phyloP scores from a whole-genome alignment of 2,797 vertebrate species.

The Setipinna tenuifilis region DNA sequence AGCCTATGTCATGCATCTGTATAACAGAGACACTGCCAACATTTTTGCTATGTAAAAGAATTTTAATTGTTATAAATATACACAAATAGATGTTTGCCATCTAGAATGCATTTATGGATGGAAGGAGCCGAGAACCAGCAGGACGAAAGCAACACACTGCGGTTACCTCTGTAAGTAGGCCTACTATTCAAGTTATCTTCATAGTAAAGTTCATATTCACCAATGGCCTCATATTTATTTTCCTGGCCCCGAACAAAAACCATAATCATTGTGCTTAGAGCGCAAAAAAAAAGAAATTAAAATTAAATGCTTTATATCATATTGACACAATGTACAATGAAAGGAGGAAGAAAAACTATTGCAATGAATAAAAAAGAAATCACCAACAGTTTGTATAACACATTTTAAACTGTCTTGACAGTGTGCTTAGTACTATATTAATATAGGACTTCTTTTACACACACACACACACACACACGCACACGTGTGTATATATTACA shows the following conservation, averaged over 20 bases:
- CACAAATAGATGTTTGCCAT: constrained; percentile 1
- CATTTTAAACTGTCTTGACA: constrained; percentile 82
- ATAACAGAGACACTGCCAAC: not conserved
- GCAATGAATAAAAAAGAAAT: constrained; percentile 76
- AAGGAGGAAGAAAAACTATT: constrained; percentile 74
- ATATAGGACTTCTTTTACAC: constrained; percentile 81
- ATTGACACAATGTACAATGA: constrained; percentile 73
- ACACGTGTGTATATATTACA: constrained; percentile 62
- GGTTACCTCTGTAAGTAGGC: constrained; percentile 12
- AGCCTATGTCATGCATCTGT: not conserved
- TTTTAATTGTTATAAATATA: constrained; percentile 89
- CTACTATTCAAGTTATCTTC: constrained; percentile 12
- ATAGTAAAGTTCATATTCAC: not conserved
- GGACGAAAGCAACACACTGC: not conserved
- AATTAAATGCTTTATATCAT: constrained; percentile 57
- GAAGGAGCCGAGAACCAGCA: constrained; percentile 19
- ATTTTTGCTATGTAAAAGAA: constrained; percentile 82
- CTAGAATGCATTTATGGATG: constrained; percentile 9
- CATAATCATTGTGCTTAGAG: constrained; percentile 6
- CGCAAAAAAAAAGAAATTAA: constrained; percentile 36
- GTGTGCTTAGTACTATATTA: constrained; percentile 90
- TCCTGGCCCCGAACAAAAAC: not conserved
- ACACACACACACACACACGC: constrained; percentile 42
- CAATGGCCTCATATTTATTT: not conserved
- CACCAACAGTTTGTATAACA: constrained; percentile 72